Conservation (phyloP, 2,888 invertebrate species). For the Maniola hyperantus region DNA sequence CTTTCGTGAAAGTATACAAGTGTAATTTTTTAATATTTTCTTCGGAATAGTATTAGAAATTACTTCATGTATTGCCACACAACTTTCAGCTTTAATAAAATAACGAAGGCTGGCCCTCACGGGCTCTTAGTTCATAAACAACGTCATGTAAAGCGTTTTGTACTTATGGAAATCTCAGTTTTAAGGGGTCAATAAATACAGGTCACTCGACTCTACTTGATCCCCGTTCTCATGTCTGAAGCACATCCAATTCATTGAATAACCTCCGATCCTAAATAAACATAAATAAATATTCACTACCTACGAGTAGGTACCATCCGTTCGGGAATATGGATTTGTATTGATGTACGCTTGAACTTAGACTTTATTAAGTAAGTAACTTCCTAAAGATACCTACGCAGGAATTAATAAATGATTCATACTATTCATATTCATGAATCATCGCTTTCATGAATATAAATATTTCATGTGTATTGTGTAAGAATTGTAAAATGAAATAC, state of each 20-base stretch:
- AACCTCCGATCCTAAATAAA: conserved; percentile 31
- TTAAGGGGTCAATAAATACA: conserved; percentile 26
- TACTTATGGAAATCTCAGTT: conserved; percentile 17
- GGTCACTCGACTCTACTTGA: conserved; percentile 26
- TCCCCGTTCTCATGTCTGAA: conserved; percentile 29
- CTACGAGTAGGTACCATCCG: neutral
- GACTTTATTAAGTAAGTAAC: conserved; percentile 6
- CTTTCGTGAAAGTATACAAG: too few species aligned
- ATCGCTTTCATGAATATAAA: conserved; percentile 11
- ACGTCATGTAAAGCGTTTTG: conserved; percentile 12
- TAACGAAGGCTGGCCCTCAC: too few species aligned
- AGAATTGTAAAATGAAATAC: neutral
- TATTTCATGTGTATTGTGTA: neutral
- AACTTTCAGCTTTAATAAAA: too few species aligned
- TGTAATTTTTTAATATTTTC: too few species aligned
- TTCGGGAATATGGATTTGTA: conserved; percentile 20
- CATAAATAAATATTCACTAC: conserved; percentile 25
- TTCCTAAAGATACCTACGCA: neutral
- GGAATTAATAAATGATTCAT: conserved; percentile 17
- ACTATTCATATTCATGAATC: conserved; percentile 15
- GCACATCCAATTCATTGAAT: conserved; percentile 30
- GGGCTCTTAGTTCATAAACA: too few species aligned
- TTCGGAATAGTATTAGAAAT: too few species aligned
- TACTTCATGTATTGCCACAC: too few species aligned
- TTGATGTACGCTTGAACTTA: conserved; percentile 21